A percentile compares a stretch with the other conserved stretches of the same genome.
phyloP scores from a whole-genome alignment of 2,888 invertebrate species.

The Meta bourneti region DNA sequence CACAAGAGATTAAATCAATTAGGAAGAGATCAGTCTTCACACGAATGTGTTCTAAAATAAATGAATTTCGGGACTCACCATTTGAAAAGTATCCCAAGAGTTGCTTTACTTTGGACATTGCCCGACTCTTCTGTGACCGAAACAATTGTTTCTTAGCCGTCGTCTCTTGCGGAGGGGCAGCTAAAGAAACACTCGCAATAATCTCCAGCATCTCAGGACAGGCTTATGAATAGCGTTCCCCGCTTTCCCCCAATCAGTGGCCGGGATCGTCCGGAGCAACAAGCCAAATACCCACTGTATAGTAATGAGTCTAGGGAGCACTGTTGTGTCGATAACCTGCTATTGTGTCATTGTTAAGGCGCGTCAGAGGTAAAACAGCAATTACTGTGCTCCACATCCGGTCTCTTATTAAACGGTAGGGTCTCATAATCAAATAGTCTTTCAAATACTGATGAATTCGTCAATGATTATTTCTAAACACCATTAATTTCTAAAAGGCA shows the following conservation, averaged over 20 bases:
- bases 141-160: constrained; percentile 29
- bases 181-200: constrained; percentile 20
- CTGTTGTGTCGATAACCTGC: constrained; percentile 67
- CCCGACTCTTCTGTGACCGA: constrained; percentile 4
- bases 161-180: constrained; percentile 16
- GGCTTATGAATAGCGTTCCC: constrained; percentile 62
- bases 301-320: constrained; percentile 40
- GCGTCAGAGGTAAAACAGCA: constrained; percentile 47
- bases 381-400: constrained; percentile 66
- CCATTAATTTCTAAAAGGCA: background rate
- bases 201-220: constrained; percentile 47
- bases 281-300: constrained; percentile 50
- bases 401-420: constrained; percentile 67
- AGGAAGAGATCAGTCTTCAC: too few relatives aligned
- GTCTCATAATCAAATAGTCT: constrained; percentile 24
- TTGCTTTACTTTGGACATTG: constrained; percentile 64
- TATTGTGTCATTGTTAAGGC: constrained; percentile 73
- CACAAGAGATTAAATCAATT: too few relatives aligned
- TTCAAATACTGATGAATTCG: constrained; percentile 15
- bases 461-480: background rate
- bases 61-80: constrained; percentile 40
- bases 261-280: constrained; percentile 35
- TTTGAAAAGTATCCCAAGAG: constrained; percentile 57
- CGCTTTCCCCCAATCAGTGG: constrained; percentile 46
- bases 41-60: background rate